These are phyloP conservation scores for Amitus sp. DNA, from an alignment of 2,888 invertebrate species.

Conservation along the genomic window DNA sequence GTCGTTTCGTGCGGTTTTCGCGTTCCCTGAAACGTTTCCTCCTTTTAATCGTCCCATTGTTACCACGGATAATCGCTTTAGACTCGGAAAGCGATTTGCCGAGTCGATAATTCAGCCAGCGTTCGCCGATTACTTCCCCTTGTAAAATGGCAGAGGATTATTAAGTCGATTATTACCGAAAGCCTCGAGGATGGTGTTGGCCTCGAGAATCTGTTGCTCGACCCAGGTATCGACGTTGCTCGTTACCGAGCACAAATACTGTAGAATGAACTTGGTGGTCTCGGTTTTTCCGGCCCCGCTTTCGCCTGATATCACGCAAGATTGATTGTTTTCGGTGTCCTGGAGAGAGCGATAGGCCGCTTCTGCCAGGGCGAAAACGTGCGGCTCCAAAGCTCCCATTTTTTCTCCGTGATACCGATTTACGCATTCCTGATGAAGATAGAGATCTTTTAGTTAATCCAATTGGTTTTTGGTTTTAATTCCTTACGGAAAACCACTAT, in stretches of 20 bases:
- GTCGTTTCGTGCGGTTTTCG: constrained; percentile 92
- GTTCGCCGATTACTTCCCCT: too few species aligned
- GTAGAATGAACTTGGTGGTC: constrained; percentile 90
- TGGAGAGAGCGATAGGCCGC: constrained; percentile 84
- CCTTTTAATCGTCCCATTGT: too few species aligned
- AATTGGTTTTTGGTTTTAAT: too few species aligned
- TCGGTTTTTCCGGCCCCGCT: constrained; percentile 95
- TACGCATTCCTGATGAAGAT: constrained; percentile 79
- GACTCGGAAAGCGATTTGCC: too few species aligned
- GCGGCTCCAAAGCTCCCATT: constrained; percentile 83
- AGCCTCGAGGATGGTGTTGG: constrained; percentile 91
- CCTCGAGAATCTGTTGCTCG: constrained; percentile 94
- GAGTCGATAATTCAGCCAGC: too few species aligned
- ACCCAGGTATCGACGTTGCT: constrained; percentile 89
- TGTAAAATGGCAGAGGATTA: constrained; percentile 2
- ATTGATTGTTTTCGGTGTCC: constrained; percentile 74
- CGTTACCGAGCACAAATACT: constrained; percentile 90
- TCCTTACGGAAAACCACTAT: too few species aligned
- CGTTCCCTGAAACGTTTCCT: constrained; percentile 77
- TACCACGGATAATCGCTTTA: too few species aligned
- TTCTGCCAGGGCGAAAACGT: constrained; percentile 91
- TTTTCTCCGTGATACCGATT: constrained; percentile 84
- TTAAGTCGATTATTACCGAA: constrained; percentile 74
- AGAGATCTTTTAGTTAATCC: too few species aligned
- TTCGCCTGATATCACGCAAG: constrained; percentile 92